Conservation (phyloP, 1,140 invertebrate genomes). For the Phymorhynchus buccinoides region DNA sequence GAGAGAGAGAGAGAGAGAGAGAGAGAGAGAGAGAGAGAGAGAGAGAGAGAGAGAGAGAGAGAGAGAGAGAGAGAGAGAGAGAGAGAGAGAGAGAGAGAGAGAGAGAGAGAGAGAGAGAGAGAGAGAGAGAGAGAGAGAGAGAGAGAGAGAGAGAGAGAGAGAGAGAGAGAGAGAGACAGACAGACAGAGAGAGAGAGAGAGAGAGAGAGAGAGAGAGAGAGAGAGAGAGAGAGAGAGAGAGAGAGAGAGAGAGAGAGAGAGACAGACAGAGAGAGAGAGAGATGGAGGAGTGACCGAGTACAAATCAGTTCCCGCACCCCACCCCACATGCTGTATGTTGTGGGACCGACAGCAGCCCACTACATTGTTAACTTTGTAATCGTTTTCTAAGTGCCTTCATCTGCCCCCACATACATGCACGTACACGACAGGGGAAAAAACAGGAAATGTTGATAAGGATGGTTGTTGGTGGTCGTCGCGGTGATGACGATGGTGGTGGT, state of each 20-base stretch:
- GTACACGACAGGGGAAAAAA: background rate
- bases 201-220: background rate
- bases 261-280: background rate
- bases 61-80: background rate
- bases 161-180: background rate
- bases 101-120: background rate
- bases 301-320: background rate
- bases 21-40: constrained; percentile 2
- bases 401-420: background rate
- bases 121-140: background rate
- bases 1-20: background rate
- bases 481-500: no score
- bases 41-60: background rate
- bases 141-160: background rate
- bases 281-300: background rate
- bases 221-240: background rate
- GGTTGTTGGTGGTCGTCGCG: no score
- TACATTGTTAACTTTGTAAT: constrained; percentile 29
- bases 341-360: background rate
- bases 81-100: background rate
- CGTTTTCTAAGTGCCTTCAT: constrained; percentile 18
- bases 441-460: no score
- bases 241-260: background rate
- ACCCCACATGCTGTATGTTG: constrained; percentile 2
- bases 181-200: background rate